Evolutionary conservation across 2,888 invertebrate genomes (phyloP), one percentile per base, ranked within the genome.

Genomic region (Miltochrista miniata): DNA sequence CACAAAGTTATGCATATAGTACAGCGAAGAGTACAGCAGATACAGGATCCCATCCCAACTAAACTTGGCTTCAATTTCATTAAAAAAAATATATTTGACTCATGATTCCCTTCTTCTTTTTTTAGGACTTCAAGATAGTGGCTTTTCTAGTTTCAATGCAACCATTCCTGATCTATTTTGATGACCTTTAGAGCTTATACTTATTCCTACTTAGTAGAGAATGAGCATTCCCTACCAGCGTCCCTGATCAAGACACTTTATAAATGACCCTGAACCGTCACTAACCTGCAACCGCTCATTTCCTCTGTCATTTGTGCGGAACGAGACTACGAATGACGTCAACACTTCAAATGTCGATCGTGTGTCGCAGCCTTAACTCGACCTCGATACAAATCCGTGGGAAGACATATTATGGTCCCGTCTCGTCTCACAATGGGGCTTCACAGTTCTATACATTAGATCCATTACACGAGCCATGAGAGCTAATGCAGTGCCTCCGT

Each of bases 351-450:
- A 56, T 45, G 47, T 54, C 47, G 48, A 64, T 67, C 43, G 65
- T 70, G 71, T 68, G 59, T 49, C 53, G 44, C 53, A 52, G 63
- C 44, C 63, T 68, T 52, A 61, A 49, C 69, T 61, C 64, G 81
- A 67, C 83, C 83, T 79, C 82, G 78, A 79, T 81, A 78, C 54
- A 68, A 78, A 73, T 81, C 78, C 83, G 84, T 85, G 84, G 83
- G 84, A 85, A 85, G 85, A 51, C 61, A 56, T 62, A 66, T 68
- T 70, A 74, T 64, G 66, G 68, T 59, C 67, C 63, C 56, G 69
- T 68, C 60, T 71, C 64, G 54, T 49, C 64, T 54, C 61, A 74
- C 70, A 72, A 69, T 66, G 62, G 55, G 42, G 56, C 46, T 61
- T 58, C 57, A 30, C 45, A 64, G 62, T 64, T 63, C 55, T 56